phyloP scores from a whole-genome alignment of 2,888 invertebrate species.

The Elegia similella region DNA sequence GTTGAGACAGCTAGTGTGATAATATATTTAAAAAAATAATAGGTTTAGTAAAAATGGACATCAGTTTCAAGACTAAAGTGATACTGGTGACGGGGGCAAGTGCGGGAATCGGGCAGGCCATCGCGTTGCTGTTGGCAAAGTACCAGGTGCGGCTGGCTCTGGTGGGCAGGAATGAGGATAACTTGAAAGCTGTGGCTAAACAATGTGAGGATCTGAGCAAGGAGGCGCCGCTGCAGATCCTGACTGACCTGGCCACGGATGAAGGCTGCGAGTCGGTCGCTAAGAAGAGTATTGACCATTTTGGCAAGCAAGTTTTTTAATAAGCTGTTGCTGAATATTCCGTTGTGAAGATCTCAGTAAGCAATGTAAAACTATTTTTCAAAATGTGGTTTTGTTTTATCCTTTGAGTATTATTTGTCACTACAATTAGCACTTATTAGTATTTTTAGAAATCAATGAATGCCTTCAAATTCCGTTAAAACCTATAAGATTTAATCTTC shows the following conservation, averaged over 20 bases:
- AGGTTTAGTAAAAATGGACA: too few relatives aligned
- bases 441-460: too few relatives aligned
- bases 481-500: too few relatives aligned
- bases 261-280: conserved; percentile 43
- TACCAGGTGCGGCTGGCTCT: conserved; percentile 40
- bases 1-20: too few relatives aligned
- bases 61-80: conserved; percentile 41
- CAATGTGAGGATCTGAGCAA: conserved; percentile 35
- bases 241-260: conserved; percentile 47
- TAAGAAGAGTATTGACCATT: conserved; percentile 38
- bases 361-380: too few relatives aligned
- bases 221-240: conserved; percentile 34
- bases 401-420: too few relatives aligned
- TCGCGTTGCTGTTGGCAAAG: conserved; percentile 40
- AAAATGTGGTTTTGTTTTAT: too few relatives aligned
- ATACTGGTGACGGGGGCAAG: conserved; percentile 50
- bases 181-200: conserved; percentile 34
- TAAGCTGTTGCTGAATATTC: too few relatives aligned
- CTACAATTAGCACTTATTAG: too few relatives aligned
- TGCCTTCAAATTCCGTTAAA: too few relatives aligned
- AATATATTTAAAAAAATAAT: too few relatives aligned
- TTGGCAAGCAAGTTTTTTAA: conserved; percentile 38
- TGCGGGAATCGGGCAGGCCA: conserved; percentile 45
- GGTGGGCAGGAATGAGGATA: conserved; percentile 41
- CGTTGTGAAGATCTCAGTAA: too few relatives aligned